Evolutionary conservation across 2,113 vertebrate species (phyloP).

Genomic region (Recurvirostra avosetta): DNA sequence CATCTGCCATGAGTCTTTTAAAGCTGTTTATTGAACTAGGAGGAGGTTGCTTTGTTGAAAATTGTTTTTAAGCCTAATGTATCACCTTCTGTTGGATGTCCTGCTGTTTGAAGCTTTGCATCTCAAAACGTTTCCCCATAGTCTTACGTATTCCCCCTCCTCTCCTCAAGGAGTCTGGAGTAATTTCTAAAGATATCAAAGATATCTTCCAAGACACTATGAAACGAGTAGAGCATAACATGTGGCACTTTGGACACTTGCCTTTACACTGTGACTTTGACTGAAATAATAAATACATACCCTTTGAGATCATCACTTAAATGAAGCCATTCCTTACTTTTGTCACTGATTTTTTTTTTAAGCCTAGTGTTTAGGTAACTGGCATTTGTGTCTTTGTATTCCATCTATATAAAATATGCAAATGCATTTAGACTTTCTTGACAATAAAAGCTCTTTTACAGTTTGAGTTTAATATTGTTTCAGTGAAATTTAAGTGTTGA

Average conservation of each 20-base stretch:
- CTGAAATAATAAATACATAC: not conserved
- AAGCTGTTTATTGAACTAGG: not conserved
- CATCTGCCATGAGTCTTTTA: not conserved
- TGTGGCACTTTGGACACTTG: not conserved
- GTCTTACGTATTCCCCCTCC: not conserved
- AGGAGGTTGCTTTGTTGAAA: not conserved
- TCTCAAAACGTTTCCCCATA: not conserved
- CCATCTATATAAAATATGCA: not conserved
- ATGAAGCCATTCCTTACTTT: not conserved
- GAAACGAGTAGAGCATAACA: not conserved
- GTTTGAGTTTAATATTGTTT: not conserved
- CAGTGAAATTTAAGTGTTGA: not conserved
- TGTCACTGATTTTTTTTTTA: not conserved
- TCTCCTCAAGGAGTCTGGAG: not conserved
- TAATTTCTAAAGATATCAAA: not conserved
- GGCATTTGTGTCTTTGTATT: fast-evolving
- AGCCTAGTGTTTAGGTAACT: not conserved
- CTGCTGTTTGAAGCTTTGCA: not conserved
- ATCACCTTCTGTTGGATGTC: not conserved
- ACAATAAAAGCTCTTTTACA: not conserved
- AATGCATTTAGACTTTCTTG: not conserved
- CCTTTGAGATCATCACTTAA: not conserved
- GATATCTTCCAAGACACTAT: not conserved
- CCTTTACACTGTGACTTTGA: not conserved
- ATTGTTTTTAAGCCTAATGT: not conserved